Percentiles rank a stretch among this genome's conserved stretches.
Evolutionary conservation across 1,140 invertebrate genomes (phyloP).

Genomic region (Rhizoglyphus robini): DNA sequence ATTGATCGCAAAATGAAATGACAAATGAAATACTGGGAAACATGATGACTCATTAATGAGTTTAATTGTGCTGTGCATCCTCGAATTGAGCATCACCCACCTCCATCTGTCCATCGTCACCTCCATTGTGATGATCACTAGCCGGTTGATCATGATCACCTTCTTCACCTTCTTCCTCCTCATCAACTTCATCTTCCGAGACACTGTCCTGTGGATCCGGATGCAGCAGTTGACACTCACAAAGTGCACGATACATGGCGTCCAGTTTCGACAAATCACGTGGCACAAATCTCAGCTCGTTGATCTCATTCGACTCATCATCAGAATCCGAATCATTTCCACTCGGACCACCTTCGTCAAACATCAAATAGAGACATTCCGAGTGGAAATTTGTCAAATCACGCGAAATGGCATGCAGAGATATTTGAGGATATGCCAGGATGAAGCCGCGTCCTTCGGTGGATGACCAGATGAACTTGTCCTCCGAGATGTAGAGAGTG

Average conservation of each 20-base stretch:
- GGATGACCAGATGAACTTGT: too few species aligned
- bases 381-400: conserved; percentile 48
- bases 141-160: too few species aligned
- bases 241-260: conserved; percentile 12
- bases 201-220: conserved; percentile 16
- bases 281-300: conserved; percentile 20
- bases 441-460: conserved; percentile 53
- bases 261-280: neutral
- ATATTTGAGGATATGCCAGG: conserved; percentile 54
- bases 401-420: conserved; percentile 55
- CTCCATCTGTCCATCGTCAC: neutral
- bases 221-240: conserved; percentile 20
- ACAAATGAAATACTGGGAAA: too few species aligned
- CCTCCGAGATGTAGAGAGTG: too few species aligned
- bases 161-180: conserved; percentile 16
- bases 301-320: neutral
- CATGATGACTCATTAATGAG: too few species aligned
- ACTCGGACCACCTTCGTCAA: conserved; percentile 45
- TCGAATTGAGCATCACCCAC: neutral
- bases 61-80: neutral
- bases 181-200: conserved; percentile 30
- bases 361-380: conserved; percentile 54
- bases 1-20: too few species aligned
- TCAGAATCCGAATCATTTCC: too few species aligned
- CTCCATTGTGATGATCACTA: too few species aligned